Evolutionary conservation across 2,888 invertebrate species (phyloP), one percentile per base, ranked within the genome.

Genomic region (Caenorhabditis uteleia): DNA sequence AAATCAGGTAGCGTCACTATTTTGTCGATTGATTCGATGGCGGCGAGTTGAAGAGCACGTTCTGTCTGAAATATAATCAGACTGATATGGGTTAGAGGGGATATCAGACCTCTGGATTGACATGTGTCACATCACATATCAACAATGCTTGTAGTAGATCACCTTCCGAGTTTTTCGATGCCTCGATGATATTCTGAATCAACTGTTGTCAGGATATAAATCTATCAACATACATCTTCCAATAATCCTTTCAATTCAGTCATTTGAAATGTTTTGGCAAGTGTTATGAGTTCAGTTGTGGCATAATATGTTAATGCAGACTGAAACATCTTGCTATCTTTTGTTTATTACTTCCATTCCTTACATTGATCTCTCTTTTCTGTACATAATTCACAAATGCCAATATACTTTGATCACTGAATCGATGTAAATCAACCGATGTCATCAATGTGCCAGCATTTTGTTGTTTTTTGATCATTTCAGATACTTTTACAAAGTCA

Each of bases 211-310:
- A n/a, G 16, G n/a, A 34, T 12, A 8, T 10, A 34, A 4, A 40
- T 12, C 4, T 36, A 10, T 36, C 31, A 23, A 21, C 56, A 31
- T 10, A 61, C 61, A 47, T 55, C 61, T 43, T 61, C 61, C 36
- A 61, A 23, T n/a, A 36, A 50, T 31, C 36, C 18, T 18, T 61
- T 55, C 42, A 61, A 27, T 2, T 55, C 61, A 21, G 47, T 55
- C 62, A 62, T 62, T 44, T 51, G 49, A 38, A 64, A 64, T n/a
- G 64, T 64, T 18, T 58, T 50, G 1, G 64, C 54, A 21, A 64
- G 33, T 4, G 58, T 58, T 29, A 65, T 45, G 12, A 65, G n/a
- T 16, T 65, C 65, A 2, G 65, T 51, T 27, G 55, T 49, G 1
- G 65, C 58, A 27, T 65, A 59, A 39, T 59, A 65, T 10, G 65